phyloP scores from a whole-genome alignment of 2,888 invertebrate genomes.

The Stegophylla sp. region DNA sequence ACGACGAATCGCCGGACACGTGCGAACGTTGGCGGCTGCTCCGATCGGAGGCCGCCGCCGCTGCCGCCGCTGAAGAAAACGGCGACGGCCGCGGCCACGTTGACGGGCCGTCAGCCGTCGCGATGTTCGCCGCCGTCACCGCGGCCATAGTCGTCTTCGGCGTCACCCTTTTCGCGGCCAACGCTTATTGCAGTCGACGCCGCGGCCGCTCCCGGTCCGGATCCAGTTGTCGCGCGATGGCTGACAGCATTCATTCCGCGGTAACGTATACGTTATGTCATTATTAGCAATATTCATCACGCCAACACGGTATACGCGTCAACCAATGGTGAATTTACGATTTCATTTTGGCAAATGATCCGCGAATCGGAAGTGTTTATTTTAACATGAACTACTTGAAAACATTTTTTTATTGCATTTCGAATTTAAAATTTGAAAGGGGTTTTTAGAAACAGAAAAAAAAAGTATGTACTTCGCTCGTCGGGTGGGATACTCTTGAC shows the following conservation, averaged over 20 bases:
- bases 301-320: no score
- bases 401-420: no score
- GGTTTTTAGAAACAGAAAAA: no score
- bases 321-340: no score
- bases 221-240: not conserved
- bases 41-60: not conserved
- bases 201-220: not conserved
- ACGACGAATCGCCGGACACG: slow-evolving; percentile 30
- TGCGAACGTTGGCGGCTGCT: slow-evolving; percentile 11
- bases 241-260: slow-evolving; percentile 22
- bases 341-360: no score
- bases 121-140: slow-evolving; percentile 30
- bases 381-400: no score
- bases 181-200: slow-evolving; percentile 15
- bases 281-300: no score
- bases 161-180: slow-evolving; percentile 13
- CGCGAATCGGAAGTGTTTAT: no score
- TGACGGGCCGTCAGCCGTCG: slow-evolving; percentile 6
- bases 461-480: no score
- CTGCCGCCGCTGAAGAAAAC: not conserved
- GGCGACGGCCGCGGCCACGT: not conserved
- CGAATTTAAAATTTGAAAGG: no score
- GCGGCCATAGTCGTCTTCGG: slow-evolving; percentile 29
- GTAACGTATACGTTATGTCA: not conserved
- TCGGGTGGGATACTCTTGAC: no score